Base-by-base conservation (phyloP, 2,113 vertebrate genomes). In the Irena cyanogastra region DNA sequence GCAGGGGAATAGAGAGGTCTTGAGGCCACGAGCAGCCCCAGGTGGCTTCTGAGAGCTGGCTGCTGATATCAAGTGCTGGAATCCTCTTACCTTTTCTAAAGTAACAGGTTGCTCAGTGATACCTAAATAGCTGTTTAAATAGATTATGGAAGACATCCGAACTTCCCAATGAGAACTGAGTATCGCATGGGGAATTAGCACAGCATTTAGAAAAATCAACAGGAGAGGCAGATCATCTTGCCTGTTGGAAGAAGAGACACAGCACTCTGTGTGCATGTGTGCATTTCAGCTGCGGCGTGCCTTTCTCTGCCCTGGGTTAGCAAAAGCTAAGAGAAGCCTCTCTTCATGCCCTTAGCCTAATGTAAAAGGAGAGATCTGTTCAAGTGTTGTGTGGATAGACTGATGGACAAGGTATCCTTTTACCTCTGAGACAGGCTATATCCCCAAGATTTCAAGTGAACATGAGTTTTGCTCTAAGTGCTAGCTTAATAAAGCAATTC, bases 61-160 rank as follows among this genome's bases (percentile, higher is more conserved):
- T 78, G 65, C 84, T 75, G 11, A 65, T 90, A 93, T 92, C 69
- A 33, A 89, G 83, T 68, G 76, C 42, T 76, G 95, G 90, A 92
- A 95, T 97, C 96, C 76, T 74, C 89, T 97, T 97, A 95, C 92
- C 74, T 96, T 97, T 92, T 65, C 81, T 69, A 59, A 85, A 97
- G 85, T 91, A 95, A 91, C 86, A 88, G 71, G 87, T 97, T 95
- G 96, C 93, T 96, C 78, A 56, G 52, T 47, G 93, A 94, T 96
- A 95, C 91, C 96, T 95, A 95, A 97, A 96, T 97, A 97, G 95
- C 94, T 92, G 82, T 95, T 98, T 97, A 97, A 97, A 93, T 92
- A 97, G 96, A 97, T 98, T 97, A 93, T 57, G 91, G 94, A 84
- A 96, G 95, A 81, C 94, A 95, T 96, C 93, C 1, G 80, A 94